Evolutionary conservation across 2,888 invertebrate species (phyloP), one percentile per base, ranked within the genome.

Genomic region (Zygaena filipendulae): DNA sequence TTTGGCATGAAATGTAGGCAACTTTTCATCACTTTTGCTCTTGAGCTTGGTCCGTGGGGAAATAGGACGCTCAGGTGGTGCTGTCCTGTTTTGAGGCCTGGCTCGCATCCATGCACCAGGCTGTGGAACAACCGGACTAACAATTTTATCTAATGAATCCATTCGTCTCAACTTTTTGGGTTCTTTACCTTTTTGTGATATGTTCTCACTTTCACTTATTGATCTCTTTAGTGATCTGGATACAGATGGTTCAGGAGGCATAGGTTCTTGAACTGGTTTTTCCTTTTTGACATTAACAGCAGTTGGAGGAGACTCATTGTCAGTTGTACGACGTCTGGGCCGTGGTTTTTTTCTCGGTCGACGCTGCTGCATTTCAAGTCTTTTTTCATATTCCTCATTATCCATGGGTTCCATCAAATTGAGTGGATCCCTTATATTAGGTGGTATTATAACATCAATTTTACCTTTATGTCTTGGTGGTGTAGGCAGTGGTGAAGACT

Each of bases 361-460:
- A 59, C 86, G 50, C 83, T 81, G 29, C 84, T 90, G 90, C 55
- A 87, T 87, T 42, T 77, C 79, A 3, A 92, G 67, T 43, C 89
- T 86, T 45, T 91, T 89, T 51, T 91, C 91, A 60, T 91, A 91
- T 50, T 92, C 91, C 21, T 87, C 90, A 47, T 90, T 88, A 52
- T 91, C 91, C 22, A 90, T 82, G 18, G 88, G 88, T 51, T 88
- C 87, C 54, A 90, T 84, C 32, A 97, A 77, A 70, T 95, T 95
- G 27, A 97, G 69, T 1, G 97, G 97, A 75, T 97, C 97, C 49
- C 88, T 84, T 26, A 95, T 92, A 59, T 97, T 95, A 16, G 91
- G 91, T 26, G 96, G 97, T 56, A 95, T 95, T 33, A 94, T 90
- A 3, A 93, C 94, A 74, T 95, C 93, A 40, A 96, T 89, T 56